phyloP scores from a whole-genome alignment of 2,888 invertebrate species.

The Xestobium rufovillosum region DNA sequence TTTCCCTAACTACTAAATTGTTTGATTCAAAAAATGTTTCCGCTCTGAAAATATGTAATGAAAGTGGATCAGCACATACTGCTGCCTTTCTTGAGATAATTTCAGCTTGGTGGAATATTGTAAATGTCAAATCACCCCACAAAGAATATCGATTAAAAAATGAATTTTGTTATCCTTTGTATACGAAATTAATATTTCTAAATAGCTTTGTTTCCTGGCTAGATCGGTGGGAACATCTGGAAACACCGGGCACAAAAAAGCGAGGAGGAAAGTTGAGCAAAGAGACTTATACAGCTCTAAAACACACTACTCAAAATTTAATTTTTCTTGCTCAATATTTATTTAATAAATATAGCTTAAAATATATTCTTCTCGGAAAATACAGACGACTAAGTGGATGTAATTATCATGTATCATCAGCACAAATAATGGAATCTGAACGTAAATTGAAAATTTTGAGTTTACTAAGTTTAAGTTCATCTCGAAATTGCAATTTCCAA shows the following conservation, averaged over 20 bases:
- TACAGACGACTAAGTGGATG: not conserved
- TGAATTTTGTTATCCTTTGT: not conserved
- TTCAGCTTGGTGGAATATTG: too few species aligned
- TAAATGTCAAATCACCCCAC: not conserved
- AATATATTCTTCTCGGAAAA: not conserved
- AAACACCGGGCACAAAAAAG: constrained; percentile 3
- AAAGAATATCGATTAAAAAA: constrained; percentile 1
- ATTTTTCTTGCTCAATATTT: too few species aligned
- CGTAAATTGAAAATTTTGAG: constrained; percentile 2
- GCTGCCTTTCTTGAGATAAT: too few species aligned
- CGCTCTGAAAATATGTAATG: too few species aligned
- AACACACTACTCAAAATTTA: not conserved
- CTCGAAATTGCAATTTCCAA: not conserved
- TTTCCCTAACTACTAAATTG: too few species aligned
- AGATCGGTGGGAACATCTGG: constrained; percentile 2
- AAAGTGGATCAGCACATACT: too few species aligned
- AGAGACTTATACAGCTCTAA: not conserved
- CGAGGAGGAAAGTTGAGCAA: constrained; percentile 3
- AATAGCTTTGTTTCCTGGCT: constrained; percentile 1
- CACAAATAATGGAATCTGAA: constrained; percentile 3
- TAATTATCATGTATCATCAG: constrained; percentile 1
- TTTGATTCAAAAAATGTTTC: too few species aligned
- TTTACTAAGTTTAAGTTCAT: constrained; percentile 1
- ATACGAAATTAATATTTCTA: not conserved
- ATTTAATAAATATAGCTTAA: too few species aligned